Evolutionary conservation across 2,113 vertebrate species (phyloP).

Genomic region (Suricata suricatta): DNA sequence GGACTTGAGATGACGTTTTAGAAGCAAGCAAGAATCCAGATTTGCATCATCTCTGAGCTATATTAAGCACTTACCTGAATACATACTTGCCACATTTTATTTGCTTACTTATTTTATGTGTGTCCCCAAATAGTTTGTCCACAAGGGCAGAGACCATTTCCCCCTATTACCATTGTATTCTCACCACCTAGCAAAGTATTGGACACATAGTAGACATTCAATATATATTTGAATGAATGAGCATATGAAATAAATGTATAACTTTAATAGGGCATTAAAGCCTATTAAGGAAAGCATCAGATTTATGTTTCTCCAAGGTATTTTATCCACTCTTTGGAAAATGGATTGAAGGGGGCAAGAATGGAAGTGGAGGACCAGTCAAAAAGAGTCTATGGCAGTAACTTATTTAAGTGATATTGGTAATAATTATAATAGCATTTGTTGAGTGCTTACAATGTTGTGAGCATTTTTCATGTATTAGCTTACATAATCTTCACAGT

Average conservation of each 20-base stretch:
- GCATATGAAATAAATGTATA: background rate
- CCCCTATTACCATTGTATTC: background rate
- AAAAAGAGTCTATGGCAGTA: background rate
- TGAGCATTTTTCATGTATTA: background rate
- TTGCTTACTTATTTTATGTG: background rate
- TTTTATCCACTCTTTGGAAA: background rate
- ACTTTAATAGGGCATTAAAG: background rate
- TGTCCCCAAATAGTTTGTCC: background rate
- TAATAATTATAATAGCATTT: constrained; percentile 1
- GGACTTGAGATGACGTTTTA: background rate
- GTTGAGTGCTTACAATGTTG: background rate
- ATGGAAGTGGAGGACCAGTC: background rate
- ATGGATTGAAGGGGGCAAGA: background rate
- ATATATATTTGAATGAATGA: background rate
- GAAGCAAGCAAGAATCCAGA: background rate
- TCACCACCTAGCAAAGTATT: background rate
- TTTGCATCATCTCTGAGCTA: background rate
- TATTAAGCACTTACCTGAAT: background rate
- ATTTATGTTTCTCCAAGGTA: background rate
- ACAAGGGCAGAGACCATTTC: background rate
- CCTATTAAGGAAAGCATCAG: background rate
- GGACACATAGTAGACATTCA: background rate
- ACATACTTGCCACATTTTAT: background rate
- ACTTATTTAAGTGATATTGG: background rate
- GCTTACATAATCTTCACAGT: background rate